These are phyloP conservation scores for Polypterus senegalus DNA, from an alignment of 2,113 vertebrate species.

Conservation along the genomic window DNA sequence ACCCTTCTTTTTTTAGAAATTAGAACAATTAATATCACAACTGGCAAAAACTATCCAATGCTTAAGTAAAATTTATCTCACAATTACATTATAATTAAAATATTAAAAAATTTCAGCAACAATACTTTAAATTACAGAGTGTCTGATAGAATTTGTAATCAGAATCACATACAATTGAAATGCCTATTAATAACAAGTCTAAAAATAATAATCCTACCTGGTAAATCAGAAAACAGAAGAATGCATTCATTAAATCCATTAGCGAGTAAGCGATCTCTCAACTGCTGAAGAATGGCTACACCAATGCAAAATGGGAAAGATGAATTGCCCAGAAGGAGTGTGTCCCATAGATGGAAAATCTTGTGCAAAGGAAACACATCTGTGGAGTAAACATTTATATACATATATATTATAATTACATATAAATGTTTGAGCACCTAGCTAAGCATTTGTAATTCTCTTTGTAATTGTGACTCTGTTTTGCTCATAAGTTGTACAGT, in stretches of 20 bases:
- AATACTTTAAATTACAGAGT: too few relatives aligned
- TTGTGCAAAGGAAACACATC: constrained; percentile 97
- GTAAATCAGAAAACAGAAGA: constrained; percentile 93
- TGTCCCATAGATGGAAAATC: constrained; percentile 98
- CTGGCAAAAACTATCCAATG: too few relatives aligned
- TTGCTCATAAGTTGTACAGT: background rate
- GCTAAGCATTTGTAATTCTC: too few relatives aligned
- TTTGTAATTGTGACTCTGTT: background rate
- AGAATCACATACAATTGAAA: too few relatives aligned
- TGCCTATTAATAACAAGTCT: too few relatives aligned
- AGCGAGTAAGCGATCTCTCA: constrained; percentile 81
- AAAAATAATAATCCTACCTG: constrained; percentile 52
- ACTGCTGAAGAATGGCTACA: constrained; percentile 88
- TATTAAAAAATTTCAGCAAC: too few relatives aligned
- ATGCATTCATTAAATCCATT: constrained; percentile 98
- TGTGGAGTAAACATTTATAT: constrained; percentile 25
- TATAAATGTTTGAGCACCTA: background rate
- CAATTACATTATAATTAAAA: too few relatives aligned
- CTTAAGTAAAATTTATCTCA: too few relatives aligned
- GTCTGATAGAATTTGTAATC: too few relatives aligned
- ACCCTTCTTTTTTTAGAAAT: too few relatives aligned
- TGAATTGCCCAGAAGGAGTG: constrained; percentile 84
- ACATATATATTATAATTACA: background rate
- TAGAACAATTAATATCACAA: too few relatives aligned
- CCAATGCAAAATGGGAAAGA: constrained; percentile 96